Evolutionary conservation across 2,888 invertebrate genomes (phyloP).

Genomic region (Cyrtodaria siliqua): DNA sequence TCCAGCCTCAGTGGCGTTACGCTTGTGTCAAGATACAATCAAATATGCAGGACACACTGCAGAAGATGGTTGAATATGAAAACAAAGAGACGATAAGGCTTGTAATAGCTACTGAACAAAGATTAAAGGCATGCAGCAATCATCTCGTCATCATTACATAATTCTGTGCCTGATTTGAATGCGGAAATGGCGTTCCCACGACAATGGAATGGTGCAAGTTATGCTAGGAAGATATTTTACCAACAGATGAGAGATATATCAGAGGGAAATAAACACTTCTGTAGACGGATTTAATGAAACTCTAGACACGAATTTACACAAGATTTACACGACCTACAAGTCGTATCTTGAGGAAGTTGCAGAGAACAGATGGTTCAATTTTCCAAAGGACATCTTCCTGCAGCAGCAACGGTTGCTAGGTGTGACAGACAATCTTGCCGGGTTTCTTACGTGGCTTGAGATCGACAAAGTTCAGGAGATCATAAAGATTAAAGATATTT

Average conservation of each 20-base stretch:
- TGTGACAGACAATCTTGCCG: conserved; percentile 62
- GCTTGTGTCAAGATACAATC: conserved; percentile 71
- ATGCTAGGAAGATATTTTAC: conserved; percentile 57
- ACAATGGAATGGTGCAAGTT: conserved; percentile 66
- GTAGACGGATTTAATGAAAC: conserved; percentile 73
- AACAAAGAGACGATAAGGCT: conserved; percentile 67
- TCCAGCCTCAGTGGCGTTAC: conserved; percentile 68
- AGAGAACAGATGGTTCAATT: conserved; percentile 80
- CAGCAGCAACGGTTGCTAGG: conserved; percentile 67
- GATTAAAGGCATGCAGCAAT: conserved; percentile 75
- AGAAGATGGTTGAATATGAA: conserved; percentile 71
- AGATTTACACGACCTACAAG: conserved; percentile 71
- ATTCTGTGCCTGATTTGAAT: conserved; percentile 60
- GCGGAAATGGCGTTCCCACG: conserved; percentile 59
- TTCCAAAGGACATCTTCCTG: conserved; percentile 77
- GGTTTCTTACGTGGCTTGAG: conserved; percentile 78
- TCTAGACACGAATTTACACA: conserved; percentile 68
- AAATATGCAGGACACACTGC: conserved; percentile 68
- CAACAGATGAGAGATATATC: conserved; percentile 60
- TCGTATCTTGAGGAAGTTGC: conserved; percentile 76
- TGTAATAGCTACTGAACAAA: conserved; percentile 67
- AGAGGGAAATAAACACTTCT: conserved; percentile 71
- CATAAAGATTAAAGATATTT: conserved; percentile 64
- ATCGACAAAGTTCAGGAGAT: conserved; percentile 78
- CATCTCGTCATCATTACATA: conserved; percentile 62